phyloP scores from a whole-genome alignment of 2,888 invertebrate genomes.

The Lampropteryx suffumata region DNA sequence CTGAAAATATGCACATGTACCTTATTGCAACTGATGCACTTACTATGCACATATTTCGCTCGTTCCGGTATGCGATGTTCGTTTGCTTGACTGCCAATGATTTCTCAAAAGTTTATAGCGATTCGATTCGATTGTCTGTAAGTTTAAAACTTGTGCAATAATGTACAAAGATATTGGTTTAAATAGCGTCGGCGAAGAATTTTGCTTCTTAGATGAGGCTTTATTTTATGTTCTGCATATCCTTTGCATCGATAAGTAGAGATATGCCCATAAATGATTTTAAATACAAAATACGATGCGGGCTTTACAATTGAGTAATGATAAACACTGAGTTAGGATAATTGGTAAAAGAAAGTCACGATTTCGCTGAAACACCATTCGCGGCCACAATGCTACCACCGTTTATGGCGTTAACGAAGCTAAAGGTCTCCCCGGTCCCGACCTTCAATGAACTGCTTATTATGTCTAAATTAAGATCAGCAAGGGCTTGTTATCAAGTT shows the following conservation, averaged over 20 bases:
- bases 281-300: conserved; percentile 23
- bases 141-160: neutral
- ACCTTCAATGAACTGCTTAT: conserved; percentile 57
- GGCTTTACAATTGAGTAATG: conserved; percentile 30
- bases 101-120: neutral
- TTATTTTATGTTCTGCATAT: conserved; percentile 10
- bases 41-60: conserved; percentile 57
- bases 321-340: conserved; percentile 53
- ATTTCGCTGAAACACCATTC: conserved; percentile 59
- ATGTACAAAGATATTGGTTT: too few relatives aligned
- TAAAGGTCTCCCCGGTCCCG: conserved; percentile 54
- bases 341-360: conserved; percentile 68
- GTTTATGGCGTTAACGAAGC: conserved; percentile 66
- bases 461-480: conserved; percentile 55
- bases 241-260: conserved; percentile 16
- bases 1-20: conserved; percentile 57
- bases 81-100: conserved; percentile 25
- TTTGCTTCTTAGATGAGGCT: neutral
- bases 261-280: conserved; percentile 26
- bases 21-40: conserved; percentile 53
- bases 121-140: neutral
- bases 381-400: conserved; percentile 59
- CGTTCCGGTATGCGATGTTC: conserved; percentile 44
- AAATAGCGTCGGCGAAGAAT: too few relatives aligned
- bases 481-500: conserved; percentile 37